These are phyloP conservation scores for Eristalinus sepulchralis DNA, from an alignment of 2,888 invertebrate genomes.

Conservation along the genomic window DNA sequence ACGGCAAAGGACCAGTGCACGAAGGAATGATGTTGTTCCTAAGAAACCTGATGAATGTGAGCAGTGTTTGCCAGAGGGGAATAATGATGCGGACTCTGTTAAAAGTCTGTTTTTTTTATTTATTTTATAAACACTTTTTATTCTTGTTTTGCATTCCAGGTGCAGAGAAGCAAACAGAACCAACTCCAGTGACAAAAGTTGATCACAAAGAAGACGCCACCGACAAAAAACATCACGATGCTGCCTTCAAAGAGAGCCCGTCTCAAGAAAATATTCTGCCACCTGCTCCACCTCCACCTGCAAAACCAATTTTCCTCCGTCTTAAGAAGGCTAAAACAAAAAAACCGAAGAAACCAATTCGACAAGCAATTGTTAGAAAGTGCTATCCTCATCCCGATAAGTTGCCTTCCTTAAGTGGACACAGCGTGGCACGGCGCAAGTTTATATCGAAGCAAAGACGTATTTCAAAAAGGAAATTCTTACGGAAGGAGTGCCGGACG, in stretches of 20 bases:
- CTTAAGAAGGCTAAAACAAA: conserved; percentile 9
- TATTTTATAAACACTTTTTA: neutral
- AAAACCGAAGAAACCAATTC: neutral
- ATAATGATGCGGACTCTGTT: neutral
- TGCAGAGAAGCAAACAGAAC: neutral
- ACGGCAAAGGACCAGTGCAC: conserved; percentile 5
- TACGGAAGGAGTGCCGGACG: neutral
- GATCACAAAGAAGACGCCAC: neutral
- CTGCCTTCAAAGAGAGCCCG: neutral
- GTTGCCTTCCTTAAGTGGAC: conserved; percentile 9
- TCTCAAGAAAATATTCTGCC: neutral
- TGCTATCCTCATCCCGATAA: conserved; percentile 52
- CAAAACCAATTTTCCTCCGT: conserved; percentile 42
- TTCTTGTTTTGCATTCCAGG: neutral
- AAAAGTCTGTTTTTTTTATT: neutral
- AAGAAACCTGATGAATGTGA: conserved; percentile 10
- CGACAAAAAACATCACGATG: neutral
- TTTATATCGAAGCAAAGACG: neutral
- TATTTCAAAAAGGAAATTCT: neutral
- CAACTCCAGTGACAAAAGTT: neutral
- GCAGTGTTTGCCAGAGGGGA: neutral
- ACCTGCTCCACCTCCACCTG: neutral
- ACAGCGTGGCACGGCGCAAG: neutral
- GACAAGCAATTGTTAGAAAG: conserved; percentile 42
- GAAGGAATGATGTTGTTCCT: neutral